Evolutionary conservation across 2,797 vertebrate species (phyloP), one percentile per base, ranked within the genome.

Genomic region (Pipistrellus kuhlii): DNA sequence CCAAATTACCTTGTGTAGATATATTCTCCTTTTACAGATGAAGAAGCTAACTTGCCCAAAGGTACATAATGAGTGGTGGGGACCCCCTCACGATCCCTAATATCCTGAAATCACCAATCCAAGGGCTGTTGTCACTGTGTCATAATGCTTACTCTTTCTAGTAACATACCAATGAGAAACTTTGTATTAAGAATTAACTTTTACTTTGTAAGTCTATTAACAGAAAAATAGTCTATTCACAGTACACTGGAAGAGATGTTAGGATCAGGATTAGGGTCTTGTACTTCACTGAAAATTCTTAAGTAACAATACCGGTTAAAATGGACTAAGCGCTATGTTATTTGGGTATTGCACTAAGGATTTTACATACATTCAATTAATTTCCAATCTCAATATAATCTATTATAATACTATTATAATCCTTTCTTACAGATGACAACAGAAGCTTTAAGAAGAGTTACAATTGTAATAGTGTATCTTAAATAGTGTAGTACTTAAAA

Each of bases 61-160:
- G 18, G 30, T 68, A 92, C 30, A 82, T 5, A 69, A 0, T 35
- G 76, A 35, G 18, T 30, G 20, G 13, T 88, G 4, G 20, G 55
- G 32, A 90, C 80, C 55, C 69, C 80, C 51, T 64, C 73, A 88
- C 78, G 38, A 51, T 55, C 18, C 73, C 66, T 68, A 69, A 44
- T 59, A 83, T 27, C 27, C 53, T 83, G 32, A 92, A 94, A 94
- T 91, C 83, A 89, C 48, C 32, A 91, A 94, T n/a, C 35, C 51
- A 87, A 95, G 80, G 23, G 66, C 62, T 94, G 35, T 91, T 92
- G 94, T 88, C 51, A 72, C 17, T 69, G 27, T 55, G 83, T 48
- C 23, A 53, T 51, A 93, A 72, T 10, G 71, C 20, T 55, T 55
- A 55, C 64, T 84, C 51, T 93, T 57, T 88, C 71, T 57, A 93